phyloP scores from a whole-genome alignment of 2,113 vertebrate genomes.

The Mustelus asterias region DNA sequence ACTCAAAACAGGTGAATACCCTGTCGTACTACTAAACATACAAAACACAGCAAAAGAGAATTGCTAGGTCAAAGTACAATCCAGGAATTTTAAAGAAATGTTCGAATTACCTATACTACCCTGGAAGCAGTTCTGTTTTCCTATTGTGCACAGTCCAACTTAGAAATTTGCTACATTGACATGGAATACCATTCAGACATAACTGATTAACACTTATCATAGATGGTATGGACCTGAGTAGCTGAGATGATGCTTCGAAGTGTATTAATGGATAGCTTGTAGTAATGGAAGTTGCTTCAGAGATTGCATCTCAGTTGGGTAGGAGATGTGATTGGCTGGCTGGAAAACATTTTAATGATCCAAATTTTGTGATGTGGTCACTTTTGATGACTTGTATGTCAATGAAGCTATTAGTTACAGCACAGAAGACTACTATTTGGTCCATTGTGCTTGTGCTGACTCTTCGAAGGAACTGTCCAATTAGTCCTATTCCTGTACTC shows the following conservation, averaged over 20 bases:
- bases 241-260: neutral
- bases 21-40: neutral
- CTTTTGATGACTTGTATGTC: neutral
- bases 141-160: neutral
- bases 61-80: neutral
- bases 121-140: neutral
- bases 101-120: neutral
- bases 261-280: neutral
- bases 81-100: neutral
- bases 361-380: neutral
- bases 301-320: neutral
- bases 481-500: neutral
- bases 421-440: neutral
- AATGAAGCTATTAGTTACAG: neutral
- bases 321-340: neutral
- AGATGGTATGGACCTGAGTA: neutral
- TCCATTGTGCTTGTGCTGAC: neutral
- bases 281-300: neutral
- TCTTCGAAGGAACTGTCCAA: neutral
- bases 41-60: neutral
- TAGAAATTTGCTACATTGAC: neutral
- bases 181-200: neutral
- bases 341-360: neutral
- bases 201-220: neutral
- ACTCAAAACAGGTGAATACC: slow-evolving; percentile 66